Base-by-base conservation (phyloP, 2,113 vertebrate species). In the Sebastes fasciatus region DNA sequence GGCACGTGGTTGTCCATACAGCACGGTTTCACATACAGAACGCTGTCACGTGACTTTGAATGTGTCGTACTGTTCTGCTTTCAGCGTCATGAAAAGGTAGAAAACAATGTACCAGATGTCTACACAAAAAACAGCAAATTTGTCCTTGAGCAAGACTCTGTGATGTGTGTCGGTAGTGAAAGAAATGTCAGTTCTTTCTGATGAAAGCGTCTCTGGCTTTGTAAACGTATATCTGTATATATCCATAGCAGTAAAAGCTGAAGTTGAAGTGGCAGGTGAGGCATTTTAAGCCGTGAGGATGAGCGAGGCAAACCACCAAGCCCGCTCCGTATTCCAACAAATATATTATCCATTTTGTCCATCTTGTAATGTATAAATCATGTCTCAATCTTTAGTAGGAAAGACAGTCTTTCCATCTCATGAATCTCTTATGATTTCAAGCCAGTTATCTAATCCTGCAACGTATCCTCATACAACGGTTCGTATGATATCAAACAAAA, bases 21-120 rank as follows among this genome's bases (percentile, higher is more conserved):
- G 19, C 34, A 43, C 16, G 6, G 2, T 61, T 60, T 7, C 71
- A 40, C 45, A 46, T 52, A 21, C 10, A 17, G 43, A 8, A 17
- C 3, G 8, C 10, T 52, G 73, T 80, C 80, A 72, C 11, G 77
- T 78, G 86, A 74, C 70, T 82, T n/a, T 64, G 23, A 70, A 43
- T 21, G 11, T 60, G 16, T 72, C n/a, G 21, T n/a, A 1, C 16
- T 13, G 76, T 84, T 81, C 55, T 73, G 58, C 60, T 80, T 78
- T 74, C 4, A 54, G 1, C 12, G 45, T 6, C 13, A 23, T 42
- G 13, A 2, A 49, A 67, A 49, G 5, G 17, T 5, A 1, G 4
- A 23, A 19, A 14, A 7, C 43, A 6, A 5, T 45, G n/a, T 34
- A 34, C 5, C n/a, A 0, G 17, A 13, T 16, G 8, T 67, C 16